These are phyloP conservation scores for Nylanderia fulva DNA, from an alignment of 1,140 invertebrate species.

Conservation along the genomic window DNA sequence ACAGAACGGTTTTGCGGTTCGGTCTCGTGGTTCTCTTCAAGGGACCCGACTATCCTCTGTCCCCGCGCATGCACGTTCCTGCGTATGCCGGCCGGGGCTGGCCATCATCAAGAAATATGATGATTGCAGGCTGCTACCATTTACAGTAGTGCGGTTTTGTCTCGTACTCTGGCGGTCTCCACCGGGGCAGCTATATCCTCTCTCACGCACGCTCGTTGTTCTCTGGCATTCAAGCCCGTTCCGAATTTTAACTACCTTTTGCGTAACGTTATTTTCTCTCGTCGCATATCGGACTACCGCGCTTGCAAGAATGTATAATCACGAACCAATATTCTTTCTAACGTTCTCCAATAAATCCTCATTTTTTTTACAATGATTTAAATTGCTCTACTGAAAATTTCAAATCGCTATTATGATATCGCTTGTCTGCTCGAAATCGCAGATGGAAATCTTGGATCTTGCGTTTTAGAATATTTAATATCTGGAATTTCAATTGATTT, in stretches of 20 bases:
- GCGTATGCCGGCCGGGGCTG: constrained; percentile 49
- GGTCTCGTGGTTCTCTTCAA: constrained; percentile 71
- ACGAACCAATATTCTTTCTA: background rate
- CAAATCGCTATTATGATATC: background rate
- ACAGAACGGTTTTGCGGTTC: constrained; percentile 83
- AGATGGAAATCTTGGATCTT: background rate
- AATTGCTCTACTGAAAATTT: background rate
- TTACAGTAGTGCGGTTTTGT: constrained; percentile 81
- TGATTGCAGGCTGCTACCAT: constrained; percentile 82
- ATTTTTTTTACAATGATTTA: background rate
- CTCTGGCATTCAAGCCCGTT: constrained; percentile 16
- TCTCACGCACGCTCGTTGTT: constrained; percentile 45
- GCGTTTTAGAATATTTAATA: background rate
- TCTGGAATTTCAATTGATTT: background rate
- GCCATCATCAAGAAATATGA: constrained; percentile 81
- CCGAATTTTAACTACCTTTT: constrained; percentile 61
- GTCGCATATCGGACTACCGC: background rate
- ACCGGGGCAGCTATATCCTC: constrained; percentile 40
- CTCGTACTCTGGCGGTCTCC: constrained; percentile 58
- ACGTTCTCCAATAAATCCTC: background rate
- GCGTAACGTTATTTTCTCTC: constrained; percentile 32
- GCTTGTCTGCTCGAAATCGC: background rate
- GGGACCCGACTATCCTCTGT: constrained; percentile 61
- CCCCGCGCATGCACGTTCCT: constrained; percentile 54
- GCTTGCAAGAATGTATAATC: background rate